Percentiles rank a stretch among this genome's conserved stretches.
Evolutionary conservation across 2,113 vertebrate species (phyloP).

Genomic region (Psittacula cyanocephala): DNA sequence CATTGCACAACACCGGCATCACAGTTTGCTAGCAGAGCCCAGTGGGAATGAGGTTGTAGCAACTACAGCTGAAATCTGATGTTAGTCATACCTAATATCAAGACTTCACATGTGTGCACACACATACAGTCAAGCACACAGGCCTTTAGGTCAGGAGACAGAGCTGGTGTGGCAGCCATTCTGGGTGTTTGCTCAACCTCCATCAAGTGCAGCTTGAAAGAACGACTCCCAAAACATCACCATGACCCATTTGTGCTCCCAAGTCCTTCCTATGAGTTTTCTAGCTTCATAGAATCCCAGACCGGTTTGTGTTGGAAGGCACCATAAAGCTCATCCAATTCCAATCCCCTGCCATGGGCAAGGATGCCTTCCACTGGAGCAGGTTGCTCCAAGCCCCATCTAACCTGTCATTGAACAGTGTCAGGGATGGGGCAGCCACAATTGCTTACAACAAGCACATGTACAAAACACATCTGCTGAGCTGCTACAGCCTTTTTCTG

Average conservation of each 20-base stretch:
- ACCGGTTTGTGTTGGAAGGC: background rate
- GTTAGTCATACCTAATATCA: background rate
- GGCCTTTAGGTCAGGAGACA: background rate
- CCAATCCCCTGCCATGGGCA: background rate
- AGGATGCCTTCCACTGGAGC: background rate
- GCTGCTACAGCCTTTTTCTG: background rate
- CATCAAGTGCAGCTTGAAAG: background rate
- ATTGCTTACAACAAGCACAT: fast-evolving
- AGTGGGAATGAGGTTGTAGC: background rate
- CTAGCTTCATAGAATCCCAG: background rate
- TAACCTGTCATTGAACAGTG: background rate
- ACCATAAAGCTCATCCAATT: background rate
- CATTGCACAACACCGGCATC: background rate
- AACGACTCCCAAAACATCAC: background rate
- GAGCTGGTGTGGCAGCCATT: background rate
- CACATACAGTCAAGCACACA: fast-evolving
- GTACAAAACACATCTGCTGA: background rate
- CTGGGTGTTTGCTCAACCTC: background rate
- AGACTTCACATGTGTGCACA: fast-evolving
- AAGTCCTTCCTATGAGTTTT: background rate
- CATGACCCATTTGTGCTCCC: background rate
- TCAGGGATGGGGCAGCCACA: background rate
- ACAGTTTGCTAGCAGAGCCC: background rate
- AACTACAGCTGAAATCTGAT: background rate
- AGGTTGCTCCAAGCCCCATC: background rate